These are phyloP conservation scores for Dysdera silvatica DNA, from an alignment of 1,140 invertebrate species.

Conservation along the genomic window DNA sequence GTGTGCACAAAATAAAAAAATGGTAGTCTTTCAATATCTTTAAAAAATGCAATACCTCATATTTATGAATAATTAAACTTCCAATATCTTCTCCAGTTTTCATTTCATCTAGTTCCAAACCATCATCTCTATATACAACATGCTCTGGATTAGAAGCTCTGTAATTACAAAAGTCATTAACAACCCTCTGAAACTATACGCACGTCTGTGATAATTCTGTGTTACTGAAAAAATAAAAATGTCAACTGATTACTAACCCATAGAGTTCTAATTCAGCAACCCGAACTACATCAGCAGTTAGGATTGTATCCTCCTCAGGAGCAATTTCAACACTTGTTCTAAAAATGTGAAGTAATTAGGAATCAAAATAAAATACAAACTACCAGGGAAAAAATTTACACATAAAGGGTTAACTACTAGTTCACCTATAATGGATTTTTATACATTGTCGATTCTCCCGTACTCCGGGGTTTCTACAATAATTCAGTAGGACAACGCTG, in stretches of 20 bases:
- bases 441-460: no score
- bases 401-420: not conserved
- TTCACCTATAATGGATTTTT: no score
- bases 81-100: constrained; percentile 76
- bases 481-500: no score
- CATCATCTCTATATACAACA: constrained; percentile 75
- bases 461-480: no score
- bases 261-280: constrained; percentile 70
- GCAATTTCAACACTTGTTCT: constrained; percentile 49
- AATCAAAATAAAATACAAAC: not conserved
- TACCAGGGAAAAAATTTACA: not conserved
- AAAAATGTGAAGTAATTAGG: not conserved
- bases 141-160: constrained; percentile 61
- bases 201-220: not conserved
- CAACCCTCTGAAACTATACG: not conserved
- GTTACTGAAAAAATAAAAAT: constrained; percentile 18
- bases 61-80: constrained; percentile 70
- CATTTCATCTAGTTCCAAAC: constrained; percentile 73
- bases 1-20: not conserved
- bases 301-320: constrained; percentile 50
- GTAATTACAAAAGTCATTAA: constrained; percentile 32
- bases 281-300: constrained; percentile 63
- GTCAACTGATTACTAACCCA: constrained; percentile 54
- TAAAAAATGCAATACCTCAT: no score
- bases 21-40: constrained; percentile 35